Evolutionary conservation across 1,140 invertebrate species (phyloP).

Genomic region (Dolichoris vasculosae): DNA sequence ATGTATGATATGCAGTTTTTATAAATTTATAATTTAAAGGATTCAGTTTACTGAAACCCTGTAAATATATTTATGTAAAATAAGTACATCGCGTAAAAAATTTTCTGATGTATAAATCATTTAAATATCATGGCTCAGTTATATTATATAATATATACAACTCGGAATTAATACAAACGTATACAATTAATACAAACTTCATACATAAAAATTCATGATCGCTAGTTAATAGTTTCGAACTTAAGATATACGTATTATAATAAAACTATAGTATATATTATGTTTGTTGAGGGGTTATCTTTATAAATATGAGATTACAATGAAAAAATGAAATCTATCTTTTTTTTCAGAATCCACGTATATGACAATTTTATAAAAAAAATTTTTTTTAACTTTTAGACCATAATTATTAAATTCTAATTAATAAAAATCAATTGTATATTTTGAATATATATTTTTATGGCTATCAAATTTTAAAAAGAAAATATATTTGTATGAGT

Average conservation of each 20-base stretch:
- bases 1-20: too few relatives aligned
- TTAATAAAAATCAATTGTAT: too few relatives aligned
- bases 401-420: too few relatives aligned
- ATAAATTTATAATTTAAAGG: too few relatives aligned
- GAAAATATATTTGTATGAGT: too few relatives aligned
- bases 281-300: constrained; percentile 59
- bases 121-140: constrained; percentile 43
- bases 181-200: too few relatives aligned
- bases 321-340: not conserved
- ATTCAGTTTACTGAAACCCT: too few relatives aligned
- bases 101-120: not conserved
- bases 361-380: too few relatives aligned
- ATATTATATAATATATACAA: not conserved
- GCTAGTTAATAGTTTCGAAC: constrained; percentile 15
- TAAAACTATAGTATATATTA: constrained; percentile 63
- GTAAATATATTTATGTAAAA: too few relatives aligned
- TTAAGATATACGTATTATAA: constrained; percentile 49
- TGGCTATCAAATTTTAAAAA: too few relatives aligned
- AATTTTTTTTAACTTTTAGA: too few relatives aligned
- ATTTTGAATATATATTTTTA: too few relatives aligned
- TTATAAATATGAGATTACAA: constrained; percentile 57
- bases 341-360: not conserved
- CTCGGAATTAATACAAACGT: not conserved
- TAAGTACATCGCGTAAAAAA: not conserved
- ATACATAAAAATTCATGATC: not conserved